These are phyloP conservation scores for Ferrisia virgata DNA, from an alignment of 2,888 invertebrate genomes.

Conservation along the genomic window DNA sequence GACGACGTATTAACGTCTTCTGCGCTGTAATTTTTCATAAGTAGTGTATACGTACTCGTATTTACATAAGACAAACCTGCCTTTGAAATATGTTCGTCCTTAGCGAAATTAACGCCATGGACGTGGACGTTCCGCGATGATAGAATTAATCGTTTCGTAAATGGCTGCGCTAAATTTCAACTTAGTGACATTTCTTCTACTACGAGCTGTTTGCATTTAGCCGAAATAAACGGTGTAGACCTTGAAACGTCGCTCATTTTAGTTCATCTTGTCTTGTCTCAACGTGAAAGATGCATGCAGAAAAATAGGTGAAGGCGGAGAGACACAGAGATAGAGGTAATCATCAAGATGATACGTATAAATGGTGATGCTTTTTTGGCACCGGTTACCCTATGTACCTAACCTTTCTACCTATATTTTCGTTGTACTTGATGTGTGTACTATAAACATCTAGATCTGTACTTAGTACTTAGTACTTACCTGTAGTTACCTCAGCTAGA, in stretches of 20 bases:
- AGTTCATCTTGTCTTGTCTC: background rate
- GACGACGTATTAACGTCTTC: background rate
- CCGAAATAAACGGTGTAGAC: background rate
- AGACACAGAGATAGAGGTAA: background rate
- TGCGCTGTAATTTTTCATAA: background rate
- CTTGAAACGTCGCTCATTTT: slow-evolving; percentile 1
- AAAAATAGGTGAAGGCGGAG: background rate
- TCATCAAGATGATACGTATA: background rate
- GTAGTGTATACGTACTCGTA: too few species aligned
- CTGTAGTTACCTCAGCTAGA: too few species aligned
- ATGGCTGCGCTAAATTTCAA: background rate
- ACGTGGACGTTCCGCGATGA: background rate
- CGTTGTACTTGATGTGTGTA: background rate
- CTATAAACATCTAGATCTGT: too few species aligned
- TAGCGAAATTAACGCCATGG: background rate
- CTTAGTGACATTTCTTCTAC: background rate
- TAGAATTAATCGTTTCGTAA: slow-evolving; percentile 22
- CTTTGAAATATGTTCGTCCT: background rate
- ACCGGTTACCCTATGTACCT: background rate
- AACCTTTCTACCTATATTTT: background rate
- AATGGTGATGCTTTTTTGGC: background rate
- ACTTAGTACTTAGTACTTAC: too few species aligned
- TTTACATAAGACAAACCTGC: background rate
- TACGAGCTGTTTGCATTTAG: background rate
- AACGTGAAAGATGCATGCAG: too few species aligned